Percentiles rank a stretch among this genome's conserved stretches.
Conservation (phyloP, 2,888 invertebrate genomes). For the Orthosia cruda region DNA sequence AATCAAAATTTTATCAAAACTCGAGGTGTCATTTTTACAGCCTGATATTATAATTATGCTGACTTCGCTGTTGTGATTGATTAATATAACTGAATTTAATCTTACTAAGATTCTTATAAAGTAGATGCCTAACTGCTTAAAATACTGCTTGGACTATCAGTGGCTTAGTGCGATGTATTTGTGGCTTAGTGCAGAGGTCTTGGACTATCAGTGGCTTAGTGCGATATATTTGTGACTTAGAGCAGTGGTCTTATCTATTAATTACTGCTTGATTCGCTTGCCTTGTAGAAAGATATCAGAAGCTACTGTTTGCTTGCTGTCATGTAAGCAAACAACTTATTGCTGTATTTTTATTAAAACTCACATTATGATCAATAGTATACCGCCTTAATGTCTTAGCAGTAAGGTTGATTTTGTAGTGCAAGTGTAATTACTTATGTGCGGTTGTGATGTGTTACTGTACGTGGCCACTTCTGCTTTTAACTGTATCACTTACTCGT, state of each 20-base stretch:
- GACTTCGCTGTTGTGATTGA: constrained; percentile 11
- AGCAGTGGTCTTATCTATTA: neutral
- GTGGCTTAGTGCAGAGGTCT: constrained; percentile 1
- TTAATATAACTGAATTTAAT: constrained; percentile 3
- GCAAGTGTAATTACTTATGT: neutral
- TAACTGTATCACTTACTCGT: neutral
- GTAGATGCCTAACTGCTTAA: constrained; percentile 6
- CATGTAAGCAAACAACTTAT: neutral
- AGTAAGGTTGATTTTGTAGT: neutral
- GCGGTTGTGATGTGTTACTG: too few relatives aligned
- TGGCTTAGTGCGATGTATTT: constrained; percentile 24
- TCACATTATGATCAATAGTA: neutral
- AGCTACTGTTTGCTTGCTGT: neutral
- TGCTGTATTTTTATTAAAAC: neutral
- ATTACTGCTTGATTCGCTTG: constrained; percentile 13
- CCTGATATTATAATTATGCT: constrained; percentile 13
- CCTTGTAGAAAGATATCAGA: neutral
- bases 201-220: constrained; percentile 14
- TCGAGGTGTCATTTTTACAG: neutral
- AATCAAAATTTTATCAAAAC: neutral
- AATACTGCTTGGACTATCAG: neutral
- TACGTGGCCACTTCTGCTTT: neutral
- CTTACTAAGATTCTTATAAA: neutral
- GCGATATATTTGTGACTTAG: neutral
- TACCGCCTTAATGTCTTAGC: neutral